Conservation (phyloP, 2,797 vertebrate genomes). For the Rhinoraja longicauda region DNA sequence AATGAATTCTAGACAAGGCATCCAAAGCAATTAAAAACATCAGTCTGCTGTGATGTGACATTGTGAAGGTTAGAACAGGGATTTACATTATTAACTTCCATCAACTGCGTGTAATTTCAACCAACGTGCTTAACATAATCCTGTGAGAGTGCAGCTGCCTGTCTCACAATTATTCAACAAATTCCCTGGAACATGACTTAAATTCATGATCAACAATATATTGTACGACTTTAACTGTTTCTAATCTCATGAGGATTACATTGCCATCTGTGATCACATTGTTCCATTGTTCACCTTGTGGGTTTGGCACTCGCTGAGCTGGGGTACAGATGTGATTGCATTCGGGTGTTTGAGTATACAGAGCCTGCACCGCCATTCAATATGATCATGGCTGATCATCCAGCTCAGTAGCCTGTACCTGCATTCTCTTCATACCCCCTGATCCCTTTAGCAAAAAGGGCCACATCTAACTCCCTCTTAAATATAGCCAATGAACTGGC, state of each 20-base stretch:
- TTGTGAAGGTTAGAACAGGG: background rate
- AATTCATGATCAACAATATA: background rate
- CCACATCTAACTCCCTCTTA: too few relatives aligned
- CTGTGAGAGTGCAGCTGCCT: slow-evolving; percentile 7
- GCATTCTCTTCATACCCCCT: too few relatives aligned
- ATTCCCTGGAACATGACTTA: slow-evolving; percentile 10
- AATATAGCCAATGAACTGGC: too few relatives aligned
- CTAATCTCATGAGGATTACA: background rate
- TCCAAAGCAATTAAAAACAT: slow-evolving; percentile 9
- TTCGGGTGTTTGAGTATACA: too few relatives aligned
- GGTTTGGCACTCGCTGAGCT: background rate
- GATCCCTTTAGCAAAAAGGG: too few relatives aligned
- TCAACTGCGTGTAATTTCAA: background rate
- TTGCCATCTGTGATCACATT: background rate
- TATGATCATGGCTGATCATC: too few relatives aligned
- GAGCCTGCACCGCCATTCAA: too few relatives aligned
- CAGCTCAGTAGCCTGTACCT: too few relatives aligned
- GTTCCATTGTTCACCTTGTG: background rate
- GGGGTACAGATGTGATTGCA: background rate
- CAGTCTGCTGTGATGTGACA: background rate
- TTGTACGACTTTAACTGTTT: background rate
- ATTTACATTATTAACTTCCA: slow-evolving; percentile 33
- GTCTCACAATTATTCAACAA: background rate
- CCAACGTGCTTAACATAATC: slow-evolving; percentile 16
- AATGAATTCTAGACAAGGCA: background rate